Percentiles rank a stretch among this genome's conserved stretches.
Conservation (phyloP, 2,888 invertebrate species). For the Ectropis crepuscularia region DNA sequence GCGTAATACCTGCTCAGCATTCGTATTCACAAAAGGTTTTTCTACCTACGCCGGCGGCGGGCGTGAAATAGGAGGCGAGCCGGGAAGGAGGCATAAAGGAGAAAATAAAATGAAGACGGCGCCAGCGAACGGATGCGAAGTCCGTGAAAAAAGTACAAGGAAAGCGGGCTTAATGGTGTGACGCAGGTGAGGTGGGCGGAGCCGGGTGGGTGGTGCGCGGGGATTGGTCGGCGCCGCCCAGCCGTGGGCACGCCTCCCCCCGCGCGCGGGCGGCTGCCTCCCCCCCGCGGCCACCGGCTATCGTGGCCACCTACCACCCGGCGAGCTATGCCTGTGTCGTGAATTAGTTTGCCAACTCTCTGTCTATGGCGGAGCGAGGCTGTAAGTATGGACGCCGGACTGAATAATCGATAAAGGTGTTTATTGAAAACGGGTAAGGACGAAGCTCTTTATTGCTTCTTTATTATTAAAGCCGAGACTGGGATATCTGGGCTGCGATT, state of each 20-base stretch:
- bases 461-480: conserved; percentile 74
- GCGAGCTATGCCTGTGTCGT: conserved; percentile 83
- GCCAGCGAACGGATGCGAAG: conserved; percentile 80
- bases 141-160: conserved; percentile 82
- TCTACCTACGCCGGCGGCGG: conserved; percentile 79
- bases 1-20: conserved; percentile 81
- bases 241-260: conserved; percentile 69
- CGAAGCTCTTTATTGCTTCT: conserved; percentile 82
- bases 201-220: conserved; percentile 73
- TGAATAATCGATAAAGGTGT: conserved; percentile 85
- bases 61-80: conserved; percentile 82
- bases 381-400: conserved; percentile 83
- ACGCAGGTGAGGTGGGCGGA: conserved; percentile 84
- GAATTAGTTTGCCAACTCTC: conserved; percentile 85
- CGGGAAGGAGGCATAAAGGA: conserved; percentile 82
- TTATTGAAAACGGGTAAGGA: conserved; percentile 84
- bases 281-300: conserved; percentile 75
- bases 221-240: conserved; percentile 83
- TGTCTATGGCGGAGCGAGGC: conserved; percentile 83
- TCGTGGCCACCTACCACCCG: conserved; percentile 80
- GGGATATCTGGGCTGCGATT: conserved; percentile 49
- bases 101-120: conserved; percentile 85
- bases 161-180: conserved; percentile 81
- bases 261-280: conserved; percentile 44
- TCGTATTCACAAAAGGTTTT: conserved; percentile 84